phyloP scores from a whole-genome alignment of 2,113 vertebrate genomes.

The Pelecanoides urinatrix region DNA sequence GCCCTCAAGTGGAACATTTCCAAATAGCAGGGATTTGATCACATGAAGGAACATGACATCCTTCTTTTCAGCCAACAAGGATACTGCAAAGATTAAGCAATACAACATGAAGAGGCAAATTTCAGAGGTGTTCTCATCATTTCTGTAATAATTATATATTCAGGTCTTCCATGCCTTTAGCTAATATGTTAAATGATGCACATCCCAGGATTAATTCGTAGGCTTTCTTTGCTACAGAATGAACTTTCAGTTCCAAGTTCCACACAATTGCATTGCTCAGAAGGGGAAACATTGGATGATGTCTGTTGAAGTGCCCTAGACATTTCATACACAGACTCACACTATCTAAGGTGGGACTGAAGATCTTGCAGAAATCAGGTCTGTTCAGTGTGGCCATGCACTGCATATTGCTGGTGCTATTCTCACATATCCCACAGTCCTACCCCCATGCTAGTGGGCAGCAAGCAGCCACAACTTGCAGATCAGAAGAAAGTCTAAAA shows the following conservation, averaged over 20 bases:
- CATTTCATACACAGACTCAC: neutral
- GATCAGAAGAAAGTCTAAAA: neutral
- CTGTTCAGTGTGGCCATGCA: neutral
- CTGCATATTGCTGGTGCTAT: neutral
- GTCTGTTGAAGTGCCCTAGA: neutral
- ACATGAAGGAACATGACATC: neutral
- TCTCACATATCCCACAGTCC: neutral
- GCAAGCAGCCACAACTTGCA: neutral
- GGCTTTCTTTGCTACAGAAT: neutral
- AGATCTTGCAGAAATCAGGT: neutral
- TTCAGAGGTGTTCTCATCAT: neutral
- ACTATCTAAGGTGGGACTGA: neutral
- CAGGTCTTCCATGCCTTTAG: neutral
- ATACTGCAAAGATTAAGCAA: neutral
- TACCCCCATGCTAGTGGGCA: neutral
- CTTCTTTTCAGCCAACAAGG: neutral
- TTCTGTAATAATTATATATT: neutral
- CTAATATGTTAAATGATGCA: neutral
- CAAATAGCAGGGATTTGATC: neutral
- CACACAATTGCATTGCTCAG: rapidly evolving
- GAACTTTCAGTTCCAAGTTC: neutral
- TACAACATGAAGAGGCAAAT: neutral
- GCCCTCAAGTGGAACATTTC: neutral
- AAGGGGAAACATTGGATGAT: neutral
- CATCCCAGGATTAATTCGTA: neutral